These are phyloP conservation scores for Echinometra lucunter DNA, from an alignment of 53 echinoderm and acorn worm species.

Conservation along the genomic window DNA sequence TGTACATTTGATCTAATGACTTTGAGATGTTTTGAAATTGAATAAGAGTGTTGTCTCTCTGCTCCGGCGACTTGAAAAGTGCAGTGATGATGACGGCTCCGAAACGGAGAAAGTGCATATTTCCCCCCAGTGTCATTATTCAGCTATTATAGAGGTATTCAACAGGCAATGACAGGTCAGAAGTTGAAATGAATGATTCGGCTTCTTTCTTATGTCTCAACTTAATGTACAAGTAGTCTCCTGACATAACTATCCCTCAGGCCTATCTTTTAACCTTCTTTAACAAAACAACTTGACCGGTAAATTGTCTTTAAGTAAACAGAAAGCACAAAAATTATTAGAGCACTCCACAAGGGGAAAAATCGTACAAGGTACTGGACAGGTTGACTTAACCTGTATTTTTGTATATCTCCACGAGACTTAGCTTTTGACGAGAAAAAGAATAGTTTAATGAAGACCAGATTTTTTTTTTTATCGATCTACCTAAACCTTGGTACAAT, in stretches of 20 bases:
- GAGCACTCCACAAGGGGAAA: background rate
- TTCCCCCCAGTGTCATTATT: background rate
- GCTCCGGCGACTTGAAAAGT: background rate
- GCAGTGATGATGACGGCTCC: background rate
- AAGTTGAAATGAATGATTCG: background rate
- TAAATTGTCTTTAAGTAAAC: too few relatives aligned
- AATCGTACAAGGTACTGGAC: too few relatives aligned
- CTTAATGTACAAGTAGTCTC: background rate
- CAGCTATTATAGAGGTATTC: background rate
- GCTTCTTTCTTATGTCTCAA: background rate
- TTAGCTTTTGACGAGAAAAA: too few relatives aligned
- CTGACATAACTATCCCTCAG: background rate
- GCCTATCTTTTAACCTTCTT: too few relatives aligned
- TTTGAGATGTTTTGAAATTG: constrained; percentile 4
- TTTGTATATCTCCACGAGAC: too few relatives aligned
- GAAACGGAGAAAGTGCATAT: constrained; percentile 9
- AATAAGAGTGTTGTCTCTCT: background rate
- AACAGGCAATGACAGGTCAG: background rate
- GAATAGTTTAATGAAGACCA: too few relatives aligned
- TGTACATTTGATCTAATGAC: constrained; percentile 33
- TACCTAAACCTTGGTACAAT: too few relatives aligned
- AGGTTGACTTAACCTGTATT: too few relatives aligned
- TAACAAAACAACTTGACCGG: background rate
- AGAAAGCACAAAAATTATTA: background rate
- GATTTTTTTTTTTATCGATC: too few relatives aligned